Conservation (phyloP, 2,888 invertebrate species). For the Sarcophaga rosellei region DNA sequence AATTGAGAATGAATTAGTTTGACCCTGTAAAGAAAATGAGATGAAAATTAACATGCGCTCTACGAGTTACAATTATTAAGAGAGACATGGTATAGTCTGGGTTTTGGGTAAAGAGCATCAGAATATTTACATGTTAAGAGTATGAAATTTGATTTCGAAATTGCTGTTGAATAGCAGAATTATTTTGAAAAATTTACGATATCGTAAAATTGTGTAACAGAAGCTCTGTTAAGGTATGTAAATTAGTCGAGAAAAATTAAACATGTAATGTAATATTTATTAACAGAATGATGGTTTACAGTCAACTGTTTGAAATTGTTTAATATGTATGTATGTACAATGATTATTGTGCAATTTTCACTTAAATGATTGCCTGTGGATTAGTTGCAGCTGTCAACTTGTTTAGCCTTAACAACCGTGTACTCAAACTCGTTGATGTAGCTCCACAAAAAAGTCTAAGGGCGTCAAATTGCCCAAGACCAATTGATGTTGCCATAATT, state of each 20-base stretch:
- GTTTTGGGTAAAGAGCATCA: slow-evolving; percentile 6
- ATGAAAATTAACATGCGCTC: slow-evolving; percentile 46
- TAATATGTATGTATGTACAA: background rate
- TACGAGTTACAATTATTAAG: background rate
- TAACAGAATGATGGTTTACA: background rate
- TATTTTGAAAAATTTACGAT: slow-evolving; percentile 46
- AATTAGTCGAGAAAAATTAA: slow-evolving; percentile 7
- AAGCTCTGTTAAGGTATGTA: background rate
- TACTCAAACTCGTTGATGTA: no score
- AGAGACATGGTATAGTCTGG: background rate
- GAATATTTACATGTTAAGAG: slow-evolving; percentile 20
- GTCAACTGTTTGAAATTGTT: background rate
- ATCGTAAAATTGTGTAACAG: background rate
- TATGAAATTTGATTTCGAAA: slow-evolving; percentile 53
- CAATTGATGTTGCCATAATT: no score
- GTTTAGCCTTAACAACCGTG: no score
- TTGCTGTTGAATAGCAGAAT: slow-evolving; percentile 2
- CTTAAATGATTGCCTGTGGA: no score
- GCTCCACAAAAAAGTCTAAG: no score
- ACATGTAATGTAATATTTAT: background rate
- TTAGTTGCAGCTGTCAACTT: no score
- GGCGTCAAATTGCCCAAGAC: no score
- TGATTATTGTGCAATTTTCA: no score
- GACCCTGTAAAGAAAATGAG: slow-evolving; percentile 46
- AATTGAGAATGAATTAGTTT: slow-evolving; percentile 31